These are phyloP conservation scores for Isichthys henryi DNA, from an alignment of 2,113 vertebrate genomes.

Conservation along the genomic window DNA sequence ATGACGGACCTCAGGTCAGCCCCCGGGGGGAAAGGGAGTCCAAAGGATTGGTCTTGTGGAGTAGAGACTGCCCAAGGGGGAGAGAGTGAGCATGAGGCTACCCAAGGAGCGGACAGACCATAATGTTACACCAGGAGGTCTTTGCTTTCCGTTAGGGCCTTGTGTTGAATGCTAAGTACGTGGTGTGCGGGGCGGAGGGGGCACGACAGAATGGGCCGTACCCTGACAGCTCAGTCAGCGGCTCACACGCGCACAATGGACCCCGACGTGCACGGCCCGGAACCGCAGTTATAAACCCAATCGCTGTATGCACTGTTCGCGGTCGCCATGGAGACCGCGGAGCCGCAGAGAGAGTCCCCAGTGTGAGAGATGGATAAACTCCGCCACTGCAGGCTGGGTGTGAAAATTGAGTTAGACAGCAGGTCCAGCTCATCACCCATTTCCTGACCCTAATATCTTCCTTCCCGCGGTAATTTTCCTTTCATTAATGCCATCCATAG, in stretches of 20 bases:
- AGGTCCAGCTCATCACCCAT: not conserved
- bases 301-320: constrained; percentile 54
- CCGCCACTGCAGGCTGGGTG: not conserved
- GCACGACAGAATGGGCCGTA: constrained; percentile 26
- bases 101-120: not conserved
- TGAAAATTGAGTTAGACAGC: not conserved
- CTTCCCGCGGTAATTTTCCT: not conserved
- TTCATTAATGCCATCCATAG: not conserved
- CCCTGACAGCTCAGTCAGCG: constrained; percentile 54
- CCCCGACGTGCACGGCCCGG: constrained; percentile 51
- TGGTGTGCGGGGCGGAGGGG: not conserved
- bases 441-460: not conserved
- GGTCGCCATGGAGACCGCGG: constrained; percentile 56
- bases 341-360: constrained; percentile 46
- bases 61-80: not conserved
- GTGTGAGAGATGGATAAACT: constrained; percentile 53
- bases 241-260: constrained; percentile 46
- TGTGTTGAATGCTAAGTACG: constrained; percentile 55
- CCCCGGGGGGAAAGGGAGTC: not conserved
- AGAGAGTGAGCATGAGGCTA: not conserved
- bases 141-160: constrained; percentile 43
- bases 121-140: not conserved
- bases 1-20: not conserved
- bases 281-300: constrained; percentile 59
- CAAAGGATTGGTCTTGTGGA: not conserved